phyloP scores from a whole-genome alignment of 2,888 invertebrate species.

The Adelphocoris suturalis region DNA sequence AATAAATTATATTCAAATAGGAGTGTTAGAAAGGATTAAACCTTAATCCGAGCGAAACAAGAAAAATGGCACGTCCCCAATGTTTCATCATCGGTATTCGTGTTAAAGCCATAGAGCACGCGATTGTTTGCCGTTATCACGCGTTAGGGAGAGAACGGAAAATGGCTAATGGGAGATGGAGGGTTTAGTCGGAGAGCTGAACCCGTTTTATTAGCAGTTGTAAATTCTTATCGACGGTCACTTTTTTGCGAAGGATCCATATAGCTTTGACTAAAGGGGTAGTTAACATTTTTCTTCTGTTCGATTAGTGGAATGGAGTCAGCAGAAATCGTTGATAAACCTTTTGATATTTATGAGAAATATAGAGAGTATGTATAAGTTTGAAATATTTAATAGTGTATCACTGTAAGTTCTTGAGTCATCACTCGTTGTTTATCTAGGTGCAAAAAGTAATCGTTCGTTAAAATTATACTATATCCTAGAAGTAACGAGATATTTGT shows the following conservation, averaged over 20 bases:
- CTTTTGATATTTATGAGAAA: too few relatives aligned
- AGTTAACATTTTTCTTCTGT: neutral
- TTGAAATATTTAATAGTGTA: too few relatives aligned
- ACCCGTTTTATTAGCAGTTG: neutral
- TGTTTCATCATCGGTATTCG: neutral
- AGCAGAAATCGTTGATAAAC: too few relatives aligned
- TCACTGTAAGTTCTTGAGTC: too few relatives aligned
- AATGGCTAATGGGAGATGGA: neutral
- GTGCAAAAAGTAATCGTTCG: too few relatives aligned
- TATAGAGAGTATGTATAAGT: too few relatives aligned
- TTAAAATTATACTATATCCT: too few relatives aligned
- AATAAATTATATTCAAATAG: neutral
- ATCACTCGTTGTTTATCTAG: too few relatives aligned
- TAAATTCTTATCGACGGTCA: neutral
- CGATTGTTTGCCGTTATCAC: slow-evolving; percentile 9
- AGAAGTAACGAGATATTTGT: too few relatives aligned
- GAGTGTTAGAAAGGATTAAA: neutral
- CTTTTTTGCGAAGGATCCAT: neutral
- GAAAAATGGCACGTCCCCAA: neutral
- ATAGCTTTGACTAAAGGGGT: neutral
- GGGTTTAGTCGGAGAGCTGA: neutral
- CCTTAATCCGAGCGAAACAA: neutral
- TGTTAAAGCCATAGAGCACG: neutral
- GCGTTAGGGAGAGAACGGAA: neutral
- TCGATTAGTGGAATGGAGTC: neutral